Evolutionary conservation across 1,140 invertebrate genomes (phyloP).

Genomic region (Bombus waltoni): DNA sequence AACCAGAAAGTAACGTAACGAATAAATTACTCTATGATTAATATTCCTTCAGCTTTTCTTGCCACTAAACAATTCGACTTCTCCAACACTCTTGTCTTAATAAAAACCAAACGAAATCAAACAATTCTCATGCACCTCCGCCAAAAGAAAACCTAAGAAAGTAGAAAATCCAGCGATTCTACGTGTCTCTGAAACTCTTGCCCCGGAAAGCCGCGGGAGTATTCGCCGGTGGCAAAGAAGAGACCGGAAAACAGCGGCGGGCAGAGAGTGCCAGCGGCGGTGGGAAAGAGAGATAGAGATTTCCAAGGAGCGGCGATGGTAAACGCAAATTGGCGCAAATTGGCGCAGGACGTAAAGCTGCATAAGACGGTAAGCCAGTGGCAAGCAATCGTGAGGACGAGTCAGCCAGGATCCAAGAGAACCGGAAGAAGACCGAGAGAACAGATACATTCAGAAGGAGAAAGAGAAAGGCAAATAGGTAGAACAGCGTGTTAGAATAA

Average conservation of each 20-base stretch:
- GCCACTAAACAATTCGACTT: no score
- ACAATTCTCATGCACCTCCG: no score
- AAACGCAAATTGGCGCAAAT: slow-evolving; percentile 81
- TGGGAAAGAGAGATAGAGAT: slow-evolving; percentile 55
- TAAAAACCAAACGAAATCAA: no score
- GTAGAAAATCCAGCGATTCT: not conserved
- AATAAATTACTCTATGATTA: no score
- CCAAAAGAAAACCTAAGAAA: not conserved
- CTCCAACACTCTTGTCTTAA: no score
- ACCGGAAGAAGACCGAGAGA: slow-evolving; percentile 27
- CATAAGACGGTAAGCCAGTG: slow-evolving; percentile 79
- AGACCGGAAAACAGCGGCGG: slow-evolving; percentile 16
- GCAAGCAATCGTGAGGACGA: slow-evolving; percentile 81
- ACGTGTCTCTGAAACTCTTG: not conserved
- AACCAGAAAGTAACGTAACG: no score
- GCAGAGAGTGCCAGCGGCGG: not conserved
- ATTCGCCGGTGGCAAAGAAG: no score
- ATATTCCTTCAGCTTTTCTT: no score
- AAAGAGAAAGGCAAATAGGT: not conserved
- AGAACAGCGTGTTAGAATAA: not conserved
- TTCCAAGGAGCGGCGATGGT: slow-evolving; percentile 76
- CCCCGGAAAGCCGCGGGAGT: not conserved
- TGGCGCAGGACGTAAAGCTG: slow-evolving; percentile 74
- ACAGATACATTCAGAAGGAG: not conserved
- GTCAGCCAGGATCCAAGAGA: slow-evolving; percentile 61